phyloP scores from a whole-genome alignment of 2,113 vertebrate species.

The Clarias gariepinus region DNA sequence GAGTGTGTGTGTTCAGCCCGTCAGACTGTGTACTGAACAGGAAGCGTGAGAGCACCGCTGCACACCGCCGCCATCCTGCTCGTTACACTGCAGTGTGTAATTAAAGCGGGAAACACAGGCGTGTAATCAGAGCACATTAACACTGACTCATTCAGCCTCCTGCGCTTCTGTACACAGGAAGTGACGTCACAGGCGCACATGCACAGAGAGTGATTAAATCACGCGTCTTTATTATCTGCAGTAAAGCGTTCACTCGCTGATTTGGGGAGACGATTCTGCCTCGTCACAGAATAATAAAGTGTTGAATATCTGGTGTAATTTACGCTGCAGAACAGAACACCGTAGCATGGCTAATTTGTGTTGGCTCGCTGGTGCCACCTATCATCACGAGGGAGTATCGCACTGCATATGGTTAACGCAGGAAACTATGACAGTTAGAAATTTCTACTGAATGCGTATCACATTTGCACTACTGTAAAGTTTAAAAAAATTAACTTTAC shows the following conservation, averaged over 20 bases:
- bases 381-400: too few relatives aligned
- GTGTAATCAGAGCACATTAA: conserved; percentile 32
- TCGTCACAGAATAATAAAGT: background rate
- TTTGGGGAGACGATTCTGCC: too few relatives aligned
- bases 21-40: conserved; percentile 16
- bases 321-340: too few relatives aligned
- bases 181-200: conserved; percentile 9
- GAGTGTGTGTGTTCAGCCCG: conserved; percentile 3
- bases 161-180: background rate
- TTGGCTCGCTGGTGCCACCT: too few relatives aligned
- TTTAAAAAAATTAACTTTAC: too few relatives aligned
- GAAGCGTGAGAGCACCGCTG: background rate
- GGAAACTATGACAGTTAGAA: too few relatives aligned
- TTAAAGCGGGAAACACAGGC: conserved; percentile 26
- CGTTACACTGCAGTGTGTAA: conserved; percentile 28
- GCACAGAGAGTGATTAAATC: background rate
- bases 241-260: background rate
- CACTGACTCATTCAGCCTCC: conserved; percentile 34
- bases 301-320: too few relatives aligned
- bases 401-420: too few relatives aligned
- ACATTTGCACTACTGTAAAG: too few relatives aligned
- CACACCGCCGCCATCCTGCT: background rate
- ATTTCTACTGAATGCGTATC: too few relatives aligned
- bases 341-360: too few relatives aligned
- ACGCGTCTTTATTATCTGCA: background rate